Evolutionary conservation across 2,113 vertebrate genomes (phyloP), one percentile per base, ranked within the genome.

Genomic region (Brachionichthys hirsutus): DNA sequence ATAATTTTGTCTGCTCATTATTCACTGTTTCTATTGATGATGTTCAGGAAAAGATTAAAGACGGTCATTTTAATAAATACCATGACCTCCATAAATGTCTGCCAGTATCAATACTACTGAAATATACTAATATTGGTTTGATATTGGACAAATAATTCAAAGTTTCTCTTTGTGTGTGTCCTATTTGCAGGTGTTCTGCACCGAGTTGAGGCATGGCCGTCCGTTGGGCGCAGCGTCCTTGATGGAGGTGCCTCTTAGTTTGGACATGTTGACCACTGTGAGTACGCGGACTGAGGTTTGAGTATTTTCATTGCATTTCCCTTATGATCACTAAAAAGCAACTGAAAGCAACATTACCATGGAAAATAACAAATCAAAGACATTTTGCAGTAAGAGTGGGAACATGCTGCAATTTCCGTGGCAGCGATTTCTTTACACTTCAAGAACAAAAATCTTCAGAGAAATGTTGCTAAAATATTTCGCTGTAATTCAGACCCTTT

Each of bases 171-270:
- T 52, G 13, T 64, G 30, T 64, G 30, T 62, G 58, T 12, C 0
- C 65, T 19, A 63, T n/a, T 54, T 66, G 47, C 71, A 98, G 96
- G 92, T 98, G 38, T 97, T 95, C 77, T 98, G 95, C 77, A 92
- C 93, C 2, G 94, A 95, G 66, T 73, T 93, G 34, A 92, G 80
- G 54, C 71, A 73, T 17, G 86, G 88, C 19, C 92, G 88, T 55
- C 86, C 90, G 20, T 36, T 88, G 9, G 70, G 87, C 71, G 65
- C 92, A 75, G 67, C 85, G 2, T 83, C 81, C 61, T 83, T 89
- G 0, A 88, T 92, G 0, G 87, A 91, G 15, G 90, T 95, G 42
- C 92, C 92, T 2, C 76, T 94, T 20, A 92, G 84, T 70, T 74
- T 91, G 83, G 94, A 94, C 61, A 87, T 90, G 87, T 45, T 88